These are phyloP conservation scores for Invenusta paracnida DNA, from an alignment of 2,888 invertebrate species.

Conservation along the genomic window DNA sequence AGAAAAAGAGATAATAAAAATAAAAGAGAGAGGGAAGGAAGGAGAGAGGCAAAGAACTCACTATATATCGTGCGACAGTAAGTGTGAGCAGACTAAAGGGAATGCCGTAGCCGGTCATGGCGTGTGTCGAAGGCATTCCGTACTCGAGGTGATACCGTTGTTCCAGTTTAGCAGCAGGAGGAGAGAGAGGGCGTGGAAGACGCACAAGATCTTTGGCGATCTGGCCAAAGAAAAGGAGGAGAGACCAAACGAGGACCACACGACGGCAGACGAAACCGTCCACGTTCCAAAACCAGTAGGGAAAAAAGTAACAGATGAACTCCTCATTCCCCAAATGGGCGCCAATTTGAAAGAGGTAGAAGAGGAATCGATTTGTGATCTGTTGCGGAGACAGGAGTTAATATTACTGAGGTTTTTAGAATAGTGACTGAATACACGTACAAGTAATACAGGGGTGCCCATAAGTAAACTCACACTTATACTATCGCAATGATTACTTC, in stretches of 20 bases:
- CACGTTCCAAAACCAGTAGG: slow-evolving; percentile 89
- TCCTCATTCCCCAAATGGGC: slow-evolving; percentile 82
- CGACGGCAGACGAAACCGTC: slow-evolving; percentile 79
- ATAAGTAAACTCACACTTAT: no score
- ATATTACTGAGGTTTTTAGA: no score
- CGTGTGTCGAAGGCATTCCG: slow-evolving; percentile 91
- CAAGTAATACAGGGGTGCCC: no score
- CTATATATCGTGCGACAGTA: slow-evolving; percentile 74
- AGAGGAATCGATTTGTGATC: slow-evolving; percentile 37
- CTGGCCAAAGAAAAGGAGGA: slow-evolving; percentile 65
- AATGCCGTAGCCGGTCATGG: slow-evolving; percentile 81
- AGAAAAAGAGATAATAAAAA: background rate
- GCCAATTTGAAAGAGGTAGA: slow-evolving; percentile 71
- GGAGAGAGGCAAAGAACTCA: slow-evolving; percentile 50
- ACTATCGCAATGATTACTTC: no score
- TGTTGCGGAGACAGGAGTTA: no score
- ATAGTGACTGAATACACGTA: no score
- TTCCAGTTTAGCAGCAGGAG: slow-evolving; percentile 77
- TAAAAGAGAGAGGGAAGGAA: no score
- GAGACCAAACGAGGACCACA: slow-evolving; percentile 63
- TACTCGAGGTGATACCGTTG: slow-evolving; percentile 83
- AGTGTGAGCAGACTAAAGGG: slow-evolving; percentile 78
- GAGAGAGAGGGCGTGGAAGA: slow-evolving; percentile 75
- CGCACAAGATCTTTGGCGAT: slow-evolving; percentile 78
- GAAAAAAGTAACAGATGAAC: slow-evolving; percentile 83